Evolutionary conservation across 2,797 vertebrate species (phyloP), one percentile per base, ranked within the genome.

Genomic region (Okamejei kenojei): DNA sequence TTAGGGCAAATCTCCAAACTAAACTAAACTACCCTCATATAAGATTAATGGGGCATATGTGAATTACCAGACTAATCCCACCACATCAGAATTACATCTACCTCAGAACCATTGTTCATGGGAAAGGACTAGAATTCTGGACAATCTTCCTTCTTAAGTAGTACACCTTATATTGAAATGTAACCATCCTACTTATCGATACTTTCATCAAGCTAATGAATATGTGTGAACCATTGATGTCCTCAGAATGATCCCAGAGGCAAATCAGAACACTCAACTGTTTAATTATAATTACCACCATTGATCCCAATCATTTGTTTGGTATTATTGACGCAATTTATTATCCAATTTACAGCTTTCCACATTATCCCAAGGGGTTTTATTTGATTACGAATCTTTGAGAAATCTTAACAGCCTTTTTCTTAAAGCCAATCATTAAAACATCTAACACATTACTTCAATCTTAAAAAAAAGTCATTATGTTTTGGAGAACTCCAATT

Each of bases 221-320:
- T 65, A 17, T 65, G 63, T 65, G 84, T 32, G 17, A 88, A 17
- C 29, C 29, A 88, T 15, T 65, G 84, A 88, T 1, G 29, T 32
- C 13, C 7, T 29, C 63, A 61, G 15, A 88, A 32, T 88, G 61
- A 88, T 88, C 29, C 84, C 61, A 19, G 29, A 65, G 81, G 54
- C 29, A 84, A 23, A 84, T 3, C 81, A 84, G 9, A 84, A 9
- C 54, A 29, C 81, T 61, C 81, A 84, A n/a, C 5, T 65, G 58
- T 65, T 61, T 63, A 63, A 88, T 65, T 88, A 65, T 88, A 88
- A 88, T 88, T 88, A 88, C 82, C n/a, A 61, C 61, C 29, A 86
- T 88, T 88, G 82, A 88, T 88, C 61, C n/a, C 84, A 65, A 88
- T 32, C 29, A 88, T 32, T 88, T 88, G 58, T 88, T 65, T 65